Evolutionary conservation across 2,113 vertebrate species (phyloP).

Genomic region (Mustela nigripes): DNA sequence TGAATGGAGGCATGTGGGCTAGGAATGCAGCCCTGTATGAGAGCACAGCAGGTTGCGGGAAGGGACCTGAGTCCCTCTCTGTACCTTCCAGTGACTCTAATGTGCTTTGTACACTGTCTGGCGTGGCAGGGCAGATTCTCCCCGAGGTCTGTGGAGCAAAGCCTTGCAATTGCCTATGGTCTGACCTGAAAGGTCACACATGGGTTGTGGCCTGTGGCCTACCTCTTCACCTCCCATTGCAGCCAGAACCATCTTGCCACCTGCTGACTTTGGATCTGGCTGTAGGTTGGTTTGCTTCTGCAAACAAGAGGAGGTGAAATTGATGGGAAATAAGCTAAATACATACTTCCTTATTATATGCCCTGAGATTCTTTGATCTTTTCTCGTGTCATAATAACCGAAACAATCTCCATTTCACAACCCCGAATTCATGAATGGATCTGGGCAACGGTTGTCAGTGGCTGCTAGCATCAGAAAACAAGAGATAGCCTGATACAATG

Average conservation of each 20-base stretch:
- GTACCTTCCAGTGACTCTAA: not conserved
- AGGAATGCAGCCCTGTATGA: not conserved
- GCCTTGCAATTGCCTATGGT: not conserved
- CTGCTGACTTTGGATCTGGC: not conserved
- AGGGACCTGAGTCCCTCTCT: not conserved
- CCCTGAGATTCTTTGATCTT: not conserved
- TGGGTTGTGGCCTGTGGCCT: not conserved
- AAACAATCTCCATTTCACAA: slow-evolving; percentile 9
- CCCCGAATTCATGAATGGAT: not conserved
- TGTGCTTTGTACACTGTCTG: not conserved
- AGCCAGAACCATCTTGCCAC: not conserved
- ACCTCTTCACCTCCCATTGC: not conserved
- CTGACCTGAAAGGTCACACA: not conserved
- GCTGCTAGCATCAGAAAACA: not conserved
- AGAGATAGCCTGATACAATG: not conserved
- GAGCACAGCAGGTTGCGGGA: accelerated
- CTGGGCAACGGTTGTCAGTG: not conserved
- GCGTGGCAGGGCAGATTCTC: not conserved
- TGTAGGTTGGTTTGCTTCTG: not conserved
- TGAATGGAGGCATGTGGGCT: not conserved
- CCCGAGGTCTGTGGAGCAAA: not conserved
- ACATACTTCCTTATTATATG: not conserved
- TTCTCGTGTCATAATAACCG: not conserved
- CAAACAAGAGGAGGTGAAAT: not conserved
- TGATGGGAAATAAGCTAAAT: not conserved